Base-by-base conservation (phyloP, 2,888 invertebrate genomes). In the Brassicogethes aeneus region DNA sequence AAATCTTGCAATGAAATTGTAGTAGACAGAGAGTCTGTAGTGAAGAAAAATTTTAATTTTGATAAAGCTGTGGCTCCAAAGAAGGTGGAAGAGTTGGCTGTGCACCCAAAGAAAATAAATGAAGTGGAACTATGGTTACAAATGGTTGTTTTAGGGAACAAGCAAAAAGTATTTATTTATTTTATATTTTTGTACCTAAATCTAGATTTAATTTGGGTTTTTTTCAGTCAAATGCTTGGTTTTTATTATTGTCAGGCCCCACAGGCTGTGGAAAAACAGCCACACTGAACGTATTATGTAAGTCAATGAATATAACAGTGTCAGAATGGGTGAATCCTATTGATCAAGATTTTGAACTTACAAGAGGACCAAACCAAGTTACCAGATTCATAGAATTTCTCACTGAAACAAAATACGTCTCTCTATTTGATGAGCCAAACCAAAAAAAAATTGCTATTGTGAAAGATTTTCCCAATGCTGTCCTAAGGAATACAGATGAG, bases 251-350 rank as follows among this genome's bases (percentile, higher is more conserved):
- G 15, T 82, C 82, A 3, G 93, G 93, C 0, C 87, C 92, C 15
- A 77, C 90, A 1, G 93, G 93, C 0, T 77, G 80, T 59, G 91
- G 90, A 0, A 93, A 93, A 70, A 86, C 90, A 1, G 75, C 80
- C 1, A 79, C 87, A 1, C 53, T 91, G 1, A 74, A 71, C 42
- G 72, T 80, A 5, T 52, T 91, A 7, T 82, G 85, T 23, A 71
- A 73, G 40, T 77, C 80, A 52, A 64, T 80, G 46, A 60, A 64
- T 34, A 52, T 74, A 31, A 74, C 76, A 52, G 57, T 86, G 23
- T 70, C 77, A 17, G 91, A 92, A 66, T 93, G 92, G 92, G 77
- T 82, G 15, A 89, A 86, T 53, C 90, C 91, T 3, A 53, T 82
- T 7, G 85, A 86, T 64, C 76, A 77, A 52, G 77, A 78, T 40